Base-by-base conservation (phyloP, 2,888 invertebrate species). In the Balanococcus diminutus region DNA sequence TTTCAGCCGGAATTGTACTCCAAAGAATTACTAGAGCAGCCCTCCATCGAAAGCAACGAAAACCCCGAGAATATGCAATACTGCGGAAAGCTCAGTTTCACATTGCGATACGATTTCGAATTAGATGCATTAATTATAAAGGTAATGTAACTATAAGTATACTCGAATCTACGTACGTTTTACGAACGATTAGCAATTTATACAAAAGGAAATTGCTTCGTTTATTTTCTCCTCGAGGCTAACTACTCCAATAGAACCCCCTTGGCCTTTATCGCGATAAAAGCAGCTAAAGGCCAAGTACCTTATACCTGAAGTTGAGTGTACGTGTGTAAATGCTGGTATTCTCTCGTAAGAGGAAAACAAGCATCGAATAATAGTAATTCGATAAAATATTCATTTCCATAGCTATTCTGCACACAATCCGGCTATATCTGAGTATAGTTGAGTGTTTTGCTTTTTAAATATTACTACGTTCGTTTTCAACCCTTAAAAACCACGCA, bases 81-180 rank as follows among this genome's bases (percentile, higher is more conserved):
- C 89, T 94, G 94, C 86, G 96, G 96, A 11, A 95, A 95, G 89
- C 91, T 96, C 82, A 94, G 95, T 89, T 96, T 96, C 89, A 93
- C 95, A 2, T 91, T 96, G 14, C 92, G 94, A 86, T 96, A 96
- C 90, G 95, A 95, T 89, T 93, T 94, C 88, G 95, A 96, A 88
- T 93, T 95, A 28, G 95, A 96, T 88, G 95, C 94, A 6, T 92
- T 96, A 0, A 92, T 95, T 72, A 95, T 96, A 1, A 94, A 94
- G 92, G 95, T 96, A 89, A 90, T 90, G 2, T 56, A 19, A 56
- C 22, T 56, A 22, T 22, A 56, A 8, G 39, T n/a, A n/a, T n/a
- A 39, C 39, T 5, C 14, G 14, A 14, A 16, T 3, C 42, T 14
- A 42, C 42, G 42, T 14, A 42, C 16, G 16, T 16, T 42, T 14